Evolutionary conservation across 2,797 vertebrate species (phyloP).

Genomic region (Myotis myotis): DNA sequence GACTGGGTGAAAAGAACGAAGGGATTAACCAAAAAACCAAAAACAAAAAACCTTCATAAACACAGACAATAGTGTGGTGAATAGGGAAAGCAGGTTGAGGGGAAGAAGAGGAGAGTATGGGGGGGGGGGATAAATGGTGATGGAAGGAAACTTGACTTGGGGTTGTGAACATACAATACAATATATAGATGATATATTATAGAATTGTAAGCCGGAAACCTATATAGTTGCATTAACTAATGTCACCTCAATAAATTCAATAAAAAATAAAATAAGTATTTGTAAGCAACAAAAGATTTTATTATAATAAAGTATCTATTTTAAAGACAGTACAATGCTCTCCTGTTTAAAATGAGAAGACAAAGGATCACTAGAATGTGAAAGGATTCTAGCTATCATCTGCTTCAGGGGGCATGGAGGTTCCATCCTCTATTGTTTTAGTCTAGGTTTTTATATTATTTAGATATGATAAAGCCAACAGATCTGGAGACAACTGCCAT

Average conservation of each 20-base stretch:
- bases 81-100: not conserved
- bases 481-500: not conserved
- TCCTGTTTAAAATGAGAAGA: not conserved
- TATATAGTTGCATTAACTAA: not conserved
- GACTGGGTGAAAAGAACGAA: not conserved
- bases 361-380: not conserved
- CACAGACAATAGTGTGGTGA: not conserved
- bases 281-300: not conserved
- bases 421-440: not conserved
- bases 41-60: not conserved
- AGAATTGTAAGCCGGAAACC: not conserved
- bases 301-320: not conserved
- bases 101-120: not conserved
- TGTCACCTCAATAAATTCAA: not conserved
- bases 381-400: not conserved
- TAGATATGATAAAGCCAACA: not conserved
- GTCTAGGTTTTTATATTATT: not conserved
- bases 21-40: not conserved
- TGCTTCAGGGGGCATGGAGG: not conserved
- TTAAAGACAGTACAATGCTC: not conserved
- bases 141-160: not conserved
- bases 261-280: not conserved
- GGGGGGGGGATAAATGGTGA: not conserved
- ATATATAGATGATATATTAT: not conserved
- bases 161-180: not conserved